These are phyloP conservation scores for Hofmannophila pseudospretella DNA, from an alignment of 2,888 invertebrate genomes.

Conservation along the genomic window DNA sequence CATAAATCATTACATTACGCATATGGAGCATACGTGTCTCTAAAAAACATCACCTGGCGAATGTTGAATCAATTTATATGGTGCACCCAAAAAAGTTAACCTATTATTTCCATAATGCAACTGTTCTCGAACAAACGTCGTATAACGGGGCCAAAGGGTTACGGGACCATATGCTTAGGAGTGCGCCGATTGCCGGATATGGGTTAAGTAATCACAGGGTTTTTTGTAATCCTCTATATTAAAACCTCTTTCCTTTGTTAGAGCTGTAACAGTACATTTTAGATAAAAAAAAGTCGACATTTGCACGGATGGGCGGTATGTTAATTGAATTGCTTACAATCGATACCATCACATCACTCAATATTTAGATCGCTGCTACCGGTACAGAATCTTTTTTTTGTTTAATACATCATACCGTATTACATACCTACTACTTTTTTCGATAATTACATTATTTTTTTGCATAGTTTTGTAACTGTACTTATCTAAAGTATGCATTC, in stretches of 20 bases:
- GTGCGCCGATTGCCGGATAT: slow-evolving; percentile 61
- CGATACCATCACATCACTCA: slow-evolving; percentile 37
- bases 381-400: slow-evolving; percentile 38
- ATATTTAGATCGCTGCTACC: slow-evolving; percentile 25
- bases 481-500: background rate
- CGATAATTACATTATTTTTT: slow-evolving; percentile 17
- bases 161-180: slow-evolving; percentile 56
- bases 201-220: slow-evolving; percentile 72
- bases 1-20: background rate
- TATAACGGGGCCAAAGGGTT: slow-evolving; percentile 77
- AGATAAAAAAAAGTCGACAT: slow-evolving; percentile 46
- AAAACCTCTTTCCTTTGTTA: slow-evolving; percentile 60
- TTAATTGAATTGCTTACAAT: slow-evolving; percentile 56
- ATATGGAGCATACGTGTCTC: background rate
- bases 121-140: slow-evolving; percentile 56
- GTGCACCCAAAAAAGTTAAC: slow-evolving; percentile 38
- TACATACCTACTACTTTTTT: slow-evolving; percentile 21
- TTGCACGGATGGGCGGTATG: slow-evolving; percentile 55
- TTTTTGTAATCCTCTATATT: slow-evolving; percentile 57
- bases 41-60: slow-evolving; percentile 41
- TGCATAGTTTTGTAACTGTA: slow-evolving; percentile 3
- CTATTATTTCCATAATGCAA: slow-evolving; percentile 63
- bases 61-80: slow-evolving; percentile 32
- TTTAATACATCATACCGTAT: slow-evolving; percentile 17
- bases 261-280: slow-evolving; percentile 51